Evolutionary conservation across 2,888 invertebrate species (phyloP).

Genomic region (Pseudoips prasinana): DNA sequence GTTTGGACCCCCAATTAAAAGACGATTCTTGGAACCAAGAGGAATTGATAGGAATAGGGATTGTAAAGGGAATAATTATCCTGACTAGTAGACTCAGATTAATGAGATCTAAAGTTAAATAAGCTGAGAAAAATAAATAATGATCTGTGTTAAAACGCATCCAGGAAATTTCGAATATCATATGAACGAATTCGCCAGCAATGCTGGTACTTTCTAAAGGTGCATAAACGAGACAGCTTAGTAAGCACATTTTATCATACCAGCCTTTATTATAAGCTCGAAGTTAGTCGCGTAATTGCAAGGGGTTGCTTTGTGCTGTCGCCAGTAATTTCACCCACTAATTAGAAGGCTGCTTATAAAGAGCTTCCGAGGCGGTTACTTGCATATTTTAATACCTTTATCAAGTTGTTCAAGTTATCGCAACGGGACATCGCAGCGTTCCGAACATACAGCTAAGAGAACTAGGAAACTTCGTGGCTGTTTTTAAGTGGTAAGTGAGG

Average conservation of each 20-base stretch:
- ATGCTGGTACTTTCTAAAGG: too few species aligned
- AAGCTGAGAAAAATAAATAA: too few species aligned
- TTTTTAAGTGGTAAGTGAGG: not conserved
- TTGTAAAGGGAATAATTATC: too few species aligned
- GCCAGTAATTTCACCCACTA: slow-evolving; percentile 28
- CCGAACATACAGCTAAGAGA: slow-evolving; percentile 36
- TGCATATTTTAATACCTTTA: slow-evolving; percentile 69
- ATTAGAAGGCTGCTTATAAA: slow-evolving; percentile 34
- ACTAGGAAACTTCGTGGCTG: slow-evolving; percentile 2
- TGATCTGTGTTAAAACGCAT: too few species aligned
- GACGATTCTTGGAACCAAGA: too few species aligned
- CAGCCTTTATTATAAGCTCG: not conserved
- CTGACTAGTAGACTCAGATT: too few species aligned
- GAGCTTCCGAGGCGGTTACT: slow-evolving; percentile 43
- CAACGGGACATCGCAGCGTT: slow-evolving; percentile 44
- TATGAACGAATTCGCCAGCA: too few species aligned
- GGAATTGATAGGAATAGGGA: too few species aligned
- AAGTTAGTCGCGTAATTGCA: slow-evolving; percentile 24
- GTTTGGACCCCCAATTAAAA: too few species aligned
- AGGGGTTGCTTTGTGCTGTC: slow-evolving; percentile 21
- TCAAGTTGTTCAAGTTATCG: slow-evolving; percentile 52
- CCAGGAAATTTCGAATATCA: too few species aligned
- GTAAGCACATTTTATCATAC: slow-evolving; percentile 1
- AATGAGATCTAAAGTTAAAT: too few species aligned
- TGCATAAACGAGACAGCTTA: too few species aligned